Percentiles rank a stretch among this genome's conserved stretches.
phyloP scores from a whole-genome alignment of 2,113 vertebrate genomes.

The Cyprinodon tularosa region DNA sequence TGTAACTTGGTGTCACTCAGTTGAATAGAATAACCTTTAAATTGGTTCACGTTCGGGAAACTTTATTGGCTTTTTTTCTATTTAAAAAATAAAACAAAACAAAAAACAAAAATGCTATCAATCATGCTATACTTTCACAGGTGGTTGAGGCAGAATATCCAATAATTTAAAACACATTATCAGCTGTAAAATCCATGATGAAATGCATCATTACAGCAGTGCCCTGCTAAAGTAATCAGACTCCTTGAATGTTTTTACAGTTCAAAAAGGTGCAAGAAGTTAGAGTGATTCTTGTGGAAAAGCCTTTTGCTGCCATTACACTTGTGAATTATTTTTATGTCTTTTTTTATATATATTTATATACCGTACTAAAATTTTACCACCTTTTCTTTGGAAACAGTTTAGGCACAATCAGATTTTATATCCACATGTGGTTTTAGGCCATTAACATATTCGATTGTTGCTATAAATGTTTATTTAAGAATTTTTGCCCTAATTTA shows the following conservation, averaged over 20 bases:
- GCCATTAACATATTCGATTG: not conserved
- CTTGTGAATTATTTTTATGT: no score
- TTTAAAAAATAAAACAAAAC: no score
- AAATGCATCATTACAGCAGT: not conserved
- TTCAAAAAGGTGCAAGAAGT: not conserved
- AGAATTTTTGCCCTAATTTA: no score
- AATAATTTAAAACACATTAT: constrained; percentile 57
- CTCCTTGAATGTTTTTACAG: not conserved
- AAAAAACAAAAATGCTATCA: constrained; percentile 62
- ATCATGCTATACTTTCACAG: constrained; percentile 84
- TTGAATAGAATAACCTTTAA: constrained; percentile 41
- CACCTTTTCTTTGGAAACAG: not conserved
- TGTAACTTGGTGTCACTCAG: constrained; percentile 38
- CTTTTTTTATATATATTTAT: not conserved
- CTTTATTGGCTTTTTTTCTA: constrained; percentile 50
- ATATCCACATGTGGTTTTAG: no score
- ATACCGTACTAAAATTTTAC: not conserved
- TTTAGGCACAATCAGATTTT: no score
- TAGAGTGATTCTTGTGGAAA: not conserved
- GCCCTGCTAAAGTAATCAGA: not conserved
- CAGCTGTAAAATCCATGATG: not conserved
- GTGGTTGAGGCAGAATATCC: constrained; percentile 31
- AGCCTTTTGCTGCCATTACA: not conserved
- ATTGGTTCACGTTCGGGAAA: constrained; percentile 59
- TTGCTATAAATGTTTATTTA: not conserved